Conservation (phyloP, 2,797 vertebrate species). For the Gallinago solitaria region DNA sequence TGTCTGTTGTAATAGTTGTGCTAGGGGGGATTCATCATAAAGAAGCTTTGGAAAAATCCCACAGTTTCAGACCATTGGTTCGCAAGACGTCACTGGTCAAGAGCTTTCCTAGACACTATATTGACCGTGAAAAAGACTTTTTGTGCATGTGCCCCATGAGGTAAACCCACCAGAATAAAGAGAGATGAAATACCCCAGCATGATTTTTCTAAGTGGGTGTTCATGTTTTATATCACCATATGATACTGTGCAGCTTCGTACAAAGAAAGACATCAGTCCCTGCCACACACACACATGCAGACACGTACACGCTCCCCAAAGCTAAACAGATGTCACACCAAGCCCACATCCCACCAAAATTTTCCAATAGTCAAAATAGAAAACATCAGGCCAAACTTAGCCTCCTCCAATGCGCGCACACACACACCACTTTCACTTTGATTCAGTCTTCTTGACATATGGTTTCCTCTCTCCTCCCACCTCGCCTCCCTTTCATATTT, state of each 20-base stretch:
- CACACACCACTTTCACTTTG: slow-evolving; percentile 16
- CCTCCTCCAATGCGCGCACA: not conserved
- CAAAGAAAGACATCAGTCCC: not conserved
- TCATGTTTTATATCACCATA: not conserved
- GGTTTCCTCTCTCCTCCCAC: not conserved
- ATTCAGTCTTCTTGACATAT: not conserved
- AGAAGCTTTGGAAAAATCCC: not conserved
- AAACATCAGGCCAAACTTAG: not conserved
- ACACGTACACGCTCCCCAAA: not conserved
- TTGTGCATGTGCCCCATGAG: not conserved
- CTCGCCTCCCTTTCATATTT: not conserved
- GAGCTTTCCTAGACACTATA: not conserved
- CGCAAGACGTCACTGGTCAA: not conserved
- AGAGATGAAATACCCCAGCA: not conserved
- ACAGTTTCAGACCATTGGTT: not conserved
- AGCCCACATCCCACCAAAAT: not conserved
- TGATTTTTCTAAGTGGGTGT: slow-evolving; percentile 8
- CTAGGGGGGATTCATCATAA: not conserved
- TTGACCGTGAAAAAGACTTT: not conserved
- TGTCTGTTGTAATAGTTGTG: not conserved
- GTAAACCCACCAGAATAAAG: not conserved
- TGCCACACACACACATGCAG: not conserved
- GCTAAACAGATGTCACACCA: not conserved
- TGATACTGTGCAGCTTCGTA: not conserved
- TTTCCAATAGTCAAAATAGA: slow-evolving; percentile 20